A percentile compares a stretch with the other conserved stretches of the same genome.
These are phyloP conservation scores for Pogonomyrmex californicus DNA, from an alignment of 1,140 invertebrate species.

Conservation along the genomic window DNA sequence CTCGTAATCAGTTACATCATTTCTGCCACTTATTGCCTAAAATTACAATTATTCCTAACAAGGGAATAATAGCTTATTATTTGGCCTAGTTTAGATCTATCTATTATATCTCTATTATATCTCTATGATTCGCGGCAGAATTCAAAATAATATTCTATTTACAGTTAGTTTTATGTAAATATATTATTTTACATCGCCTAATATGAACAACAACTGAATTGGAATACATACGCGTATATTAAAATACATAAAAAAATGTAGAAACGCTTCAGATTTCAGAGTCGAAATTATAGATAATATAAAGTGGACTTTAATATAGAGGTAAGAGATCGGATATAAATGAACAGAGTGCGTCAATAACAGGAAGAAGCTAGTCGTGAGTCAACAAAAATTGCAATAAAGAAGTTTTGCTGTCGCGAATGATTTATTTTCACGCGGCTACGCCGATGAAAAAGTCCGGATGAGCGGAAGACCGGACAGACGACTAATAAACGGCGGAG, in stretches of 20 bases:
- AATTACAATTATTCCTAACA: neutral
- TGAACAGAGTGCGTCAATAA: neutral
- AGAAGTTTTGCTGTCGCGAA: slow-evolving; percentile 29
- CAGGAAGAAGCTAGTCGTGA: neutral
- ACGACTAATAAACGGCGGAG: slow-evolving; percentile 40
- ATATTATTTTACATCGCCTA: neutral
- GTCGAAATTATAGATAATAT: neutral
- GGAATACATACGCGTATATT: neutral
- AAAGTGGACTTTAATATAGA: neutral
- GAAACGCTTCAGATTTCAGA: neutral
- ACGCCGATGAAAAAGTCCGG: neutral
- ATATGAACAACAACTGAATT: neutral
- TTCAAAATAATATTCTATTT: neutral
- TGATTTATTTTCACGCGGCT: slow-evolving; percentile 42
- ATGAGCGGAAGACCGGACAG: neutral
- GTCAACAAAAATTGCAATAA: slow-evolving; percentile 49
- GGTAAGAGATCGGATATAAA: neutral
- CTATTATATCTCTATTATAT: too few relatives aligned
- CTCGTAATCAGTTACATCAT: neutral
- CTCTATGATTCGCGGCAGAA: neutral
- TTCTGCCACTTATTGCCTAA: neutral
- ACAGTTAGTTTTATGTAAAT: neutral
- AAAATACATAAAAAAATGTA: neutral
- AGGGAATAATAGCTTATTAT: slow-evolving; percentile 1
- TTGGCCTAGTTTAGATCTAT: neutral